Percentiles rank a stretch among this genome's conserved stretches.
Conservation (phyloP, 2,797 vertebrate genomes). For the Bradypodion ventrale region DNA sequence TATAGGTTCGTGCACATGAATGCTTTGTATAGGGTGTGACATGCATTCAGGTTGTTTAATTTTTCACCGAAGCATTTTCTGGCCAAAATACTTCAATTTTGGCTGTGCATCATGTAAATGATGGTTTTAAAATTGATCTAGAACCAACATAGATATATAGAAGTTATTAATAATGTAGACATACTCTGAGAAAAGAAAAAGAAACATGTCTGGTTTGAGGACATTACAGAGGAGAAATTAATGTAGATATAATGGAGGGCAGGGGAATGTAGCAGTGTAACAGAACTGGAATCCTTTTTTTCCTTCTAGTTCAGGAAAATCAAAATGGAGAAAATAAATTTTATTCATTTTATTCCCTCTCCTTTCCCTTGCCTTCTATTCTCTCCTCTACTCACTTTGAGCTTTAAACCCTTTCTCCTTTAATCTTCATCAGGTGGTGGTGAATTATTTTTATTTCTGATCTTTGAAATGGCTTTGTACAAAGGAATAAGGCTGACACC, state of each 20-base stretch:
- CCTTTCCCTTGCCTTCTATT: background rate
- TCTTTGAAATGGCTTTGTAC: constrained; percentile 47
- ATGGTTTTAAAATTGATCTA: too few relatives aligned
- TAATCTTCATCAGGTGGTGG: constrained; percentile 58
- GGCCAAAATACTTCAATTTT: too few relatives aligned
- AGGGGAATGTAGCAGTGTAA: too few relatives aligned
- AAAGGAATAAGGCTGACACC: constrained; percentile 47
- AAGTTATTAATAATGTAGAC: too few relatives aligned
- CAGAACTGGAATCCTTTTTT: too few relatives aligned
- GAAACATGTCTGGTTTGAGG: constrained; percentile 1
- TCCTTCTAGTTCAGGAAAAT: background rate
- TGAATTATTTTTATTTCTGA: constrained; percentile 47
- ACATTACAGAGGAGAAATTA: too few relatives aligned
- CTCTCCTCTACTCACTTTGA: constrained; percentile 30
- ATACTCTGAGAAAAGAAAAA: too few relatives aligned
- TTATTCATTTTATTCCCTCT: background rate
- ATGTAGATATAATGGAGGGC: too few relatives aligned
- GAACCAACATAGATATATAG: too few relatives aligned
- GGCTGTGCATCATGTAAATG: too few relatives aligned
- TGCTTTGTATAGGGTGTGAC: background rate
- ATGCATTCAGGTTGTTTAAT: background rate
- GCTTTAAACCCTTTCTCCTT: constrained; percentile 57
- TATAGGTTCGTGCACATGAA: background rate
- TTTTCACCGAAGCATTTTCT: background rate
- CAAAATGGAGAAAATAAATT: constrained; percentile 48